phyloP scores from a whole-genome alignment of 2,888 invertebrate genomes.

The Dorcus hopei region DNA sequence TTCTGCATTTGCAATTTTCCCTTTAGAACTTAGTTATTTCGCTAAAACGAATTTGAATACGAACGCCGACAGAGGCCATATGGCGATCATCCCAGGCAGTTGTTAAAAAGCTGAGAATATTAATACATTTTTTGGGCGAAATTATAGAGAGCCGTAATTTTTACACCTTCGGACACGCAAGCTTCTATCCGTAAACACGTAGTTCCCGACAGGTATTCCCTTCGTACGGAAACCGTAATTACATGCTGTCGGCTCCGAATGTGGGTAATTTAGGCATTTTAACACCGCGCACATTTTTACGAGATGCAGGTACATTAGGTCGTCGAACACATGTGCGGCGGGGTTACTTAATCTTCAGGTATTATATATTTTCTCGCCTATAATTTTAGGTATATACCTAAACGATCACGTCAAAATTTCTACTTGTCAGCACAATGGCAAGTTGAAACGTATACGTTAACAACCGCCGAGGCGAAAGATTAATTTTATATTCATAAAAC shows the following conservation, averaged over 20 bases:
- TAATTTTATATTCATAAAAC: no score
- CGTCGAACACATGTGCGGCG: background rate
- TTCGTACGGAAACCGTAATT: slow-evolving; percentile 45
- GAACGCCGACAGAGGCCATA: no score
- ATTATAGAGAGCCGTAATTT: slow-evolving; percentile 33
- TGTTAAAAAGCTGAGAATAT: background rate
- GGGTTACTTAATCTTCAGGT: no score
- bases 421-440: no score
- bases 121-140: slow-evolving; percentile 9
- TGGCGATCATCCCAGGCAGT: background rate
- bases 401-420: no score
- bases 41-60: no score
- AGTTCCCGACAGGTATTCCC: slow-evolving; percentile 26
- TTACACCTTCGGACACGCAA: slow-evolving; percentile 45
- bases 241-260: slow-evolving; percentile 46
- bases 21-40: no score
- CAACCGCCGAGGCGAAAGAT: no score
- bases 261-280: slow-evolving; percentile 48
- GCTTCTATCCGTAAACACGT: slow-evolving; percentile 27
- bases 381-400: no score
- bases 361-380: no score
- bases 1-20: no score
- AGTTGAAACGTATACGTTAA: no score
- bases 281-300: slow-evolving; percentile 34
- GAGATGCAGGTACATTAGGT: background rate